Percentiles rank a stretch among this genome's conserved stretches.
Evolutionary conservation across 2,113 vertebrate genomes (phyloP).

Genomic region (Mustela nigripes): DNA sequence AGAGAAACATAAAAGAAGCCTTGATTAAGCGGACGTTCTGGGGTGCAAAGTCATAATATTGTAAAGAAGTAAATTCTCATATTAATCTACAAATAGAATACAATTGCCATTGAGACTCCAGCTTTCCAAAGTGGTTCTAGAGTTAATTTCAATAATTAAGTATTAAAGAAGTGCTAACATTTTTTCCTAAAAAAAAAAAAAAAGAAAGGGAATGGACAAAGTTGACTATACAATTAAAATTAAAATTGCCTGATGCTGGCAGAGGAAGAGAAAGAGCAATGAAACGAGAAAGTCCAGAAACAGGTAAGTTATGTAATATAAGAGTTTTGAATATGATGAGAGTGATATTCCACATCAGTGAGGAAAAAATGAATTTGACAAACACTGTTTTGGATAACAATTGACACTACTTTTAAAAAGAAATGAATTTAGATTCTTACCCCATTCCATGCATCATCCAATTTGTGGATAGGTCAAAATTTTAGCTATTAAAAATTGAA

Average conservation of each 20-base stretch:
- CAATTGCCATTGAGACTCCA: neutral
- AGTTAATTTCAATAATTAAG: neutral
- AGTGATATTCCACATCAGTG: neutral
- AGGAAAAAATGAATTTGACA: neutral
- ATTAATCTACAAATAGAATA: neutral
- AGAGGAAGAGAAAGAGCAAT: neutral
- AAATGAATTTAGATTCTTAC: neutral
- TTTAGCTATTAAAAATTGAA: neutral
- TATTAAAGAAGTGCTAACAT: neutral
- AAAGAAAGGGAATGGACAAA: neutral
- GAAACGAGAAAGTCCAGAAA: neutral
- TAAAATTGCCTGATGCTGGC: neutral
- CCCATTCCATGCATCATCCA: neutral
- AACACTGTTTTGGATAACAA: neutral
- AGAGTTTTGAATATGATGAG: neutral
- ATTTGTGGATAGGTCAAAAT: neutral
- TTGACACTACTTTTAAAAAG: neutral
- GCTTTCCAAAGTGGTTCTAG: neutral
- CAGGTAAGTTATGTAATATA: neutral
- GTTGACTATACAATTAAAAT: neutral
- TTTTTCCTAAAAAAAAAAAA: neutral
- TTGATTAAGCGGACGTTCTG: neutral
- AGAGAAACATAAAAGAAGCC: neutral
- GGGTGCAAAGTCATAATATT: neutral
- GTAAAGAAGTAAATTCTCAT: neutral